Base-by-base conservation (phyloP, 1,140 invertebrate genomes). In the Ceratina calcarata region DNA sequence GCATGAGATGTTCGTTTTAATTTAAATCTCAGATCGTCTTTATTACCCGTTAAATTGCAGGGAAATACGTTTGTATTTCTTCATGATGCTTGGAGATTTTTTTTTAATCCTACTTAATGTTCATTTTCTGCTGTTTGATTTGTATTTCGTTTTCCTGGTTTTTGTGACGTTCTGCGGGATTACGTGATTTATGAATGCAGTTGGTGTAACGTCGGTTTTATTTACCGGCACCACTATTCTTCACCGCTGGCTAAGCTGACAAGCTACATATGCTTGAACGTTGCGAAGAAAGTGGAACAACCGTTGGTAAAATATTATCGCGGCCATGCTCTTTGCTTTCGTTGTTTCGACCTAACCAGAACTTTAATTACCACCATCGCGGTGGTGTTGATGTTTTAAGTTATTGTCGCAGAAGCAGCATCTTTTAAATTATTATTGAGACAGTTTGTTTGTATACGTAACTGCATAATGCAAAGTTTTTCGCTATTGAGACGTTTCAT, bases 171-270 rank as follows among this genome's bases (percentile, higher is more conserved):
- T 57, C 1, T 51, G 32, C 20, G 55, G 16, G 8, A 2, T 18
- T 0, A 13, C 16, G 24, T 57, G 53, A 69, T 55, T 69, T 55
- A 69, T 57, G 18, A 57, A 57, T 20, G 66, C 49, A 68, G 22
- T 55, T 22, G 22, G 49, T 68, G 49, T 68, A 68, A 68, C 15
- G 49, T 55, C 22, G 16, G 49, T 68, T 68, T 53, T 68, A 68
- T 53, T 51, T 55, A 68, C 16, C 18, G 18, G 51, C 13, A 57
- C 24, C 37, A 51, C 18, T 32, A 57, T 57, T 57, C 55, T 69
- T 57, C 67, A 57, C 12, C 10, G 51, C 0, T 15, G 2, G 0
- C 10, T 69, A 69, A 69, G 24, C 67, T n/a, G 67, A 69, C 67
- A 69, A 2, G 24, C 24, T 32, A 69, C 24, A 51, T 57, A 69